Percentiles rank a stretch among this genome's conserved stretches.
Conservation (phyloP, 1,140 invertebrate species). For the Battus philenor region DNA sequence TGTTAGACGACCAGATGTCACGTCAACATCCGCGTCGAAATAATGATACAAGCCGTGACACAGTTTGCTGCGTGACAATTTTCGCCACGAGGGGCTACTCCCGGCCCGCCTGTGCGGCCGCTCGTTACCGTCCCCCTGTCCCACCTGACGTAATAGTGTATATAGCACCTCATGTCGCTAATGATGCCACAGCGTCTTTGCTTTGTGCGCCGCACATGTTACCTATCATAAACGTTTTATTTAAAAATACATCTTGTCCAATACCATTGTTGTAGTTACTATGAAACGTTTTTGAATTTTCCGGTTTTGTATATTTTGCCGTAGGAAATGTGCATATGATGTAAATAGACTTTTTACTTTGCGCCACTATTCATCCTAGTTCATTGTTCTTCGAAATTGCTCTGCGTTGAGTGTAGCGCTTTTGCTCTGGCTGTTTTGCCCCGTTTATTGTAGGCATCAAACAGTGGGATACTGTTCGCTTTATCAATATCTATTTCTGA, state of each 20-base stretch:
- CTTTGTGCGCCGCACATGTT: constrained; percentile 20
- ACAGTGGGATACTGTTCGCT: constrained; percentile 16
- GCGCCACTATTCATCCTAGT: constrained; percentile 62
- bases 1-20: constrained; percentile 12
- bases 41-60: constrained; percentile 65
- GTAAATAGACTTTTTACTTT: constrained; percentile 70
- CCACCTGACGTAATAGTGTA: constrained; percentile 31
- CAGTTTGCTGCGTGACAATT: constrained; percentile 65
- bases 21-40: constrained; percentile 31
- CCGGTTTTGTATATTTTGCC: constrained; percentile 37
- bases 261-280: constrained; percentile 17
- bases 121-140: constrained; percentile 68
- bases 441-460: constrained; percentile 40
- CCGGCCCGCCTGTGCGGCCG: constrained; percentile 56
- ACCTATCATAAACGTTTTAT: constrained; percentile 19
- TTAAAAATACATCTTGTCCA: constrained; percentile 14
- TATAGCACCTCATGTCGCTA: constrained; percentile 43
- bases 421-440: constrained; percentile 48
- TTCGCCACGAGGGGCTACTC: constrained; percentile 60
- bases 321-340: constrained; percentile 57
- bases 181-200: constrained; percentile 44
- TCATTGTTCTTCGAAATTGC: constrained; percentile 72
- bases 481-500: constrained; percentile 16
- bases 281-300: constrained; percentile 27
- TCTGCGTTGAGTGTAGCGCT: constrained; percentile 57